Percentiles rank a stretch among this genome's conserved stretches.
These are phyloP conservation scores for Aplodontia rufa DNA, from an alignment of 2,113 vertebrate species.

Conservation along the genomic window DNA sequence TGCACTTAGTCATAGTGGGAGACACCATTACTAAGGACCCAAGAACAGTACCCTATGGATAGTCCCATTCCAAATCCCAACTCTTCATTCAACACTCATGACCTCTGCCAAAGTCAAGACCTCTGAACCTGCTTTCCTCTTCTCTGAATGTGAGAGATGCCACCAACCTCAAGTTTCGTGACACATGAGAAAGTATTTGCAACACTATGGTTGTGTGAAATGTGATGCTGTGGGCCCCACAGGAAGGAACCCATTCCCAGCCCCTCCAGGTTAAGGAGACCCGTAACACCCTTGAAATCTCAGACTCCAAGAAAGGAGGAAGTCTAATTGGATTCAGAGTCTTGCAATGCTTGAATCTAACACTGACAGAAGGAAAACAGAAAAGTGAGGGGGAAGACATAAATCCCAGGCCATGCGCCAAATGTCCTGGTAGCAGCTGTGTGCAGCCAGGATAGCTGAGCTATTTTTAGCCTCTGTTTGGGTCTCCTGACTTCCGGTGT, in stretches of 20 bases:
- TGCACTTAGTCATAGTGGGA: not conserved
- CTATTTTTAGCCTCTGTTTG: constrained; percentile 18
- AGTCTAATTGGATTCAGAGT: not conserved
- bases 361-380: not conserved
- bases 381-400: not conserved
- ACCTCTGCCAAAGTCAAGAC: not conserved
- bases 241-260: not conserved
- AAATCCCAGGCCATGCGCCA: not conserved
- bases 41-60: not conserved
- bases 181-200: not conserved
- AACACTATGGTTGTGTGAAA: not conserved
- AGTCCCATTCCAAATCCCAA: not conserved
- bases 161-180: not conserved
- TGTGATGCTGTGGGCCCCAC: not conserved
- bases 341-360: not conserved
- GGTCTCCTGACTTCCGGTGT: not conserved
- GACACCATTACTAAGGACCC: not conserved
- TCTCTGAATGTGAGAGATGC: not conserved
- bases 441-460: not conserved
- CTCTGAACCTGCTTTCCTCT: not conserved
- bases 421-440: constrained; percentile 4
- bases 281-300: not conserved
- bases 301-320: not conserved
- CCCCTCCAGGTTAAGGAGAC: not conserved
- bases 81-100: not conserved